Percentiles rank a stretch among this genome's conserved stretches.
These are phyloP conservation scores for Drosophila yakuba DNA, from an alignment of 1,140 invertebrate species.

Conservation along the genomic window DNA sequence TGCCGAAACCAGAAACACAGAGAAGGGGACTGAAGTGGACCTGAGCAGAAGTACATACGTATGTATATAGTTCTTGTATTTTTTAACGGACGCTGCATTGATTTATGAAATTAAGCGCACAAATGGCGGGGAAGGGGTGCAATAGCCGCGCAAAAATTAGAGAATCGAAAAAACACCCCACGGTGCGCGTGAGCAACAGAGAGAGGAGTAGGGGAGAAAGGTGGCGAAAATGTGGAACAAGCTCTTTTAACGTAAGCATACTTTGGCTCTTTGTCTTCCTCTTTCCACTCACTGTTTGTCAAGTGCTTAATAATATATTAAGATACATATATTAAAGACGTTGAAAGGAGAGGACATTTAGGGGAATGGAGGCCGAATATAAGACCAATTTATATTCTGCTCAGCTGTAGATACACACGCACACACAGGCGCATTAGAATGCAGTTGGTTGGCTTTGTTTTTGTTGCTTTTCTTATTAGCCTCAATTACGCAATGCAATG, in stretches of 20 bases:
- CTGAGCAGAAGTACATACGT: slow-evolving; percentile 1
- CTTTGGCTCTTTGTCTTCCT: slow-evolving; percentile 19
- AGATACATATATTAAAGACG: slow-evolving; percentile 7
- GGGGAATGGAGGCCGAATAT: slow-evolving; percentile 40
- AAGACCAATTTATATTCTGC: slow-evolving; percentile 26
- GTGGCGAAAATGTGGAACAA: slow-evolving; percentile 47
- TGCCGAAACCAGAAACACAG: slow-evolving; percentile 38
- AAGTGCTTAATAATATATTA: slow-evolving; percentile 33
- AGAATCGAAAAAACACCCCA: slow-evolving; percentile 31
- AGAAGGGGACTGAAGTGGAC: slow-evolving; percentile 9
- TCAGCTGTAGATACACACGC: slow-evolving; percentile 58
- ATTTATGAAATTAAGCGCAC: slow-evolving; percentile 54
- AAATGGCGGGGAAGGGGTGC: slow-evolving; percentile 6
- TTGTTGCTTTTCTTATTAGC: slow-evolving; percentile 33
- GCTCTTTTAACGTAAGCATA: slow-evolving; percentile 48
- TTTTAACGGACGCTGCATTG: slow-evolving; percentile 55
- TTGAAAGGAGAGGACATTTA: slow-evolving; percentile 20
- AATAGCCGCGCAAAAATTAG: slow-evolving; percentile 7
- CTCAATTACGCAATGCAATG: slow-evolving; percentile 73
- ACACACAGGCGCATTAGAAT: slow-evolving; percentile 53
- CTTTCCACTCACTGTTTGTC: slow-evolving; percentile 22
- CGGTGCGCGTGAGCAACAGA: slow-evolving; percentile 34
- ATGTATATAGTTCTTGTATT: slow-evolving; percentile 38
- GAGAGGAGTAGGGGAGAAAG: slow-evolving; percentile 18
- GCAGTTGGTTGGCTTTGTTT: slow-evolving; percentile 52